A percentile compares a stretch with the other conserved stretches of the same genome.
Evolutionary conservation across 2,888 invertebrate genomes (phyloP).

Genomic region (Loripinus fragilis): DNA sequence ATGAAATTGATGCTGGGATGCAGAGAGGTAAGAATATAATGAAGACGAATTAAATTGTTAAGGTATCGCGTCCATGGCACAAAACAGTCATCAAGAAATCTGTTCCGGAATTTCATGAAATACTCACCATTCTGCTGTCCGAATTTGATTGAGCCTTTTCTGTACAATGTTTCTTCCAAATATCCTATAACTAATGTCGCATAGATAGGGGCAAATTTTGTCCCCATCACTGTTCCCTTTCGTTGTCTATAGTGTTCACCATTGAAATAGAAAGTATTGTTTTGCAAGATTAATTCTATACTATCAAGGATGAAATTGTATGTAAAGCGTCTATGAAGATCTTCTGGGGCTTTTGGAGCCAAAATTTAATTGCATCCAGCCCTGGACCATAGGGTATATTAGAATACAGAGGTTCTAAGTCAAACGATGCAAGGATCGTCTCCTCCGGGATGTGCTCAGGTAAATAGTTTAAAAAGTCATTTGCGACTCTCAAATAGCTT

Average conservation of each 20-base stretch:
- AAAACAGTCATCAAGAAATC: too few species aligned
- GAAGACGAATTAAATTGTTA: too few species aligned
- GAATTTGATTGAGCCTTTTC: too few species aligned
- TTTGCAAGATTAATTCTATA: slow-evolving; percentile 31
- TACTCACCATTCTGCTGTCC: too few species aligned
- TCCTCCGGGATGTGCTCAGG: not conserved
- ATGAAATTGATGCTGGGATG: too few species aligned
- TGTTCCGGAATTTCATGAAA: too few species aligned
- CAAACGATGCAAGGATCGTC: slow-evolving; percentile 26
- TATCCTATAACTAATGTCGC: slow-evolving; percentile 29
- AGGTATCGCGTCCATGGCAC: too few species aligned
- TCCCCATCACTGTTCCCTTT: slow-evolving; percentile 51
- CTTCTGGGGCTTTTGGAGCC: slow-evolving; percentile 20
- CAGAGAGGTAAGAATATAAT: too few species aligned
- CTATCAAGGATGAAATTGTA: slow-evolving; percentile 30
- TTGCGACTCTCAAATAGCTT: slow-evolving; percentile 29
- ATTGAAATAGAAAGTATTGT: slow-evolving; percentile 38
- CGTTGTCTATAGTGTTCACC: slow-evolving; percentile 30
- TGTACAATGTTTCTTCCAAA: too few species aligned
- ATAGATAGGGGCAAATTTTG: slow-evolving; percentile 40
- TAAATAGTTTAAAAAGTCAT: slow-evolving; percentile 29
- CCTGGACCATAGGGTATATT: slow-evolving; percentile 39
- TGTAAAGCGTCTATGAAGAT: not conserved
- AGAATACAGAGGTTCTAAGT: slow-evolving; percentile 31
- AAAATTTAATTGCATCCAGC: slow-evolving; percentile 25